Percentiles rank a stretch among this genome's conserved stretches.
Evolutionary conservation across 2,888 invertebrate species (phyloP).

Genomic region (Escarpia spicata): DNA sequence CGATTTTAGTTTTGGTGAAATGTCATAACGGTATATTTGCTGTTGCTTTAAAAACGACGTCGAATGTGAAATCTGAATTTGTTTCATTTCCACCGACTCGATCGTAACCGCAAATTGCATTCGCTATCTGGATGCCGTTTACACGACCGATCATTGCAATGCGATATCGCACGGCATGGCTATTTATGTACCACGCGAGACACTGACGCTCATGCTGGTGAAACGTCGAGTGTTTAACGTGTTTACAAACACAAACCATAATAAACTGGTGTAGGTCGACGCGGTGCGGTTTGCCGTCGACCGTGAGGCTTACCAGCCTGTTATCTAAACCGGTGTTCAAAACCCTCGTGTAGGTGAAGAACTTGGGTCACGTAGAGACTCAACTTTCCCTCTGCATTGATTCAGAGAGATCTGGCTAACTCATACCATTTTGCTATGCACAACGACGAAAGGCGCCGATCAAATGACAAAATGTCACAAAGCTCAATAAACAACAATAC

Average conservation of each 20-base stretch:
- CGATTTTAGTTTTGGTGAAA: no score
- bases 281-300: background rate
- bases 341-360: background rate
- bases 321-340: background rate
- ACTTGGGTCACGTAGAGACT: background rate
- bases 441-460: background rate
- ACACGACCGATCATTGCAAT: no score
- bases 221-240: background rate
- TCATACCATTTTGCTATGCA: no score
- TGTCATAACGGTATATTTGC: no score
- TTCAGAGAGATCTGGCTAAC: no score
- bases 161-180: background rate
- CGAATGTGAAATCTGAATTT: no score
- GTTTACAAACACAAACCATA: background rate
- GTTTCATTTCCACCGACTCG: no score
- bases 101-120: no score
- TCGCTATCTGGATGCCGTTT: no score
- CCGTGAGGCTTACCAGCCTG: background rate
- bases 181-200: background rate
- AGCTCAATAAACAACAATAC: background rate
- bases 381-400: no score
- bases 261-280: background rate
- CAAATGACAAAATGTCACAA: background rate
- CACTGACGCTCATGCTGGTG: background rate
- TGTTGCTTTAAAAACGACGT: no score